Evolutionary conservation across 2,113 vertebrate genomes (phyloP), one percentile per base, ranked within the genome.

Genomic region (Dasyprocta punctata): DNA sequence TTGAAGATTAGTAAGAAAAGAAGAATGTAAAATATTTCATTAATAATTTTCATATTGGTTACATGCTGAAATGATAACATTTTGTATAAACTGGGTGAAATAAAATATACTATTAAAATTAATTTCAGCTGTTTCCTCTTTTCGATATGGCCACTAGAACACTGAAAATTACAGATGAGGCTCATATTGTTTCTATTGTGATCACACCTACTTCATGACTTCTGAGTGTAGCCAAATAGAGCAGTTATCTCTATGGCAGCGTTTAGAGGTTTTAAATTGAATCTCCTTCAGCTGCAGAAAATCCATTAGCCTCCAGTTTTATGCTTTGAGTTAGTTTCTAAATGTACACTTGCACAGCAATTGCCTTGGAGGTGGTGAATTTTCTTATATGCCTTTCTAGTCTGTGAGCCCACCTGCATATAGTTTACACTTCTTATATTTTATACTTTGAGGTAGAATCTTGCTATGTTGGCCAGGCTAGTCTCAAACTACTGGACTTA

Each of bases 61-160:
- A 86, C 10, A 67, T 47, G 30, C 26, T 96, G 28, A 92, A 89
- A 89, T 86, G 33, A 91, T 88, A 86, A 67, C 54, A 82, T 84
- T 89, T 92, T 47, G 65, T 61, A 86, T 88, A 41, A 61, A 49
- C 19, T 26, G n/a, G 19, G 17, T 96, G 36, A 96, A 96, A 95
- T 92, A 86, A 96, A 94, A 90, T 54, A 36, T 30, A 38, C 91
- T 88, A 85, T 93, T 94, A 49, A 92, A 95, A 90, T 93, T 80
- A 69, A 96, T 63, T 90, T 93, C n/a, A 60, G 19, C 22, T 90
- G 13, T 82, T 95, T 93, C 41, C 54, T 89, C 89, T 80, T 91
- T 73, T 93, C 82, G 7, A 91, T 60, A 22, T 95, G 84, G 19
- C 60, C 95, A 75, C 33, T 30, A 8, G 1, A 63, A 69, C 33